These are phyloP conservation scores for Bradypodion pumilum DNA, from an alignment of 2,797 vertebrate genomes.

Conservation along the genomic window DNA sequence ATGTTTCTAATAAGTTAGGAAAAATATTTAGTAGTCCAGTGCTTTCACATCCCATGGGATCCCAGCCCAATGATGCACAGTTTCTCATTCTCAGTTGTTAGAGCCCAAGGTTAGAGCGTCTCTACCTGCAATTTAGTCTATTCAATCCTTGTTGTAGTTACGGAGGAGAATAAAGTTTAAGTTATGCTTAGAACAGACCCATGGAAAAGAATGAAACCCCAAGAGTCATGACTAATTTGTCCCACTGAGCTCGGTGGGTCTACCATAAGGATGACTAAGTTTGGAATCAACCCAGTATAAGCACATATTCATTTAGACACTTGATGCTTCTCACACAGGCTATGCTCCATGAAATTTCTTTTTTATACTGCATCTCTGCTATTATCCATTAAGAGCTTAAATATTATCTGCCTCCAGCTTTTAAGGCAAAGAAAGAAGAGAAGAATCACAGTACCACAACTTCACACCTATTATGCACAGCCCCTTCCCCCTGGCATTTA, in stretches of 20 bases:
- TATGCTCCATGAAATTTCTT: not conserved
- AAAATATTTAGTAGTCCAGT: not conserved
- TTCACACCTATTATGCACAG: not conserved
- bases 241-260: not conserved
- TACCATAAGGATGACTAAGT: not conserved
- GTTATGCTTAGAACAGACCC: not conserved
- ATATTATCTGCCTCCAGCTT: not conserved
- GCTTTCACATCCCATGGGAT: not conserved
- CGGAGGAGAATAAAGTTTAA: not conserved
- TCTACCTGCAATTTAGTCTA: not conserved
- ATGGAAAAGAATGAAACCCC: not conserved
- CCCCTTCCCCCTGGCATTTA: not conserved
- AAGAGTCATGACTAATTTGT: not conserved
- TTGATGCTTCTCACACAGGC: not conserved
- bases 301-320: not conserved
- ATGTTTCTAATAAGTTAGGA: not conserved
- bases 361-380: not conserved
- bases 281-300: not conserved
- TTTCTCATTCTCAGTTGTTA: not conserved
- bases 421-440: not conserved
- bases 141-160: not conserved
- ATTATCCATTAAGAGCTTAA: not conserved
- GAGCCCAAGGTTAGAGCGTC: not conserved
- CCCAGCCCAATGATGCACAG: not conserved
- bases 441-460: not conserved